A percentile compares a stretch with the other conserved stretches of the same genome.
Conservation (phyloP, 2,797 vertebrate species). For the Natrix natrix region DNA sequence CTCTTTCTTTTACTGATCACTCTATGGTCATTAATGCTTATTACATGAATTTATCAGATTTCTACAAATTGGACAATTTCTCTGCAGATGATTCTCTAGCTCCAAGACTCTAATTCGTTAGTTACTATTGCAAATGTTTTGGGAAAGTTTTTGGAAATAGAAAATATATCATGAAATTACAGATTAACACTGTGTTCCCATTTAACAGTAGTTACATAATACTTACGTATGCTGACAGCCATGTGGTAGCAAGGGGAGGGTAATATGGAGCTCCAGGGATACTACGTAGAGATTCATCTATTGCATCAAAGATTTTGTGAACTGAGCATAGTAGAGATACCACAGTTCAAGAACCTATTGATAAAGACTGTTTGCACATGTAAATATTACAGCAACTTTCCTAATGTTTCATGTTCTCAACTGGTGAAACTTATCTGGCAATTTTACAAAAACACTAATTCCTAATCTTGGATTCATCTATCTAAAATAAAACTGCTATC, state of each 20-base stretch:
- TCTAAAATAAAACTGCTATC: slow-evolving; percentile 46
- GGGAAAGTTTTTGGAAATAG: slow-evolving; percentile 50
- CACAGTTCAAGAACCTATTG: slow-evolving; percentile 58
- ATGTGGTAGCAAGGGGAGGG: background rate
- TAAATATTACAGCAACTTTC: slow-evolving; percentile 43
- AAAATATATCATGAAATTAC: slow-evolving; percentile 17
- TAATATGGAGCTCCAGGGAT: slow-evolving; percentile 1
- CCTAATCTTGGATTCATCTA: slow-evolving; percentile 52
- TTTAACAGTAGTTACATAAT: slow-evolving; percentile 8
- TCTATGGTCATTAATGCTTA: background rate
- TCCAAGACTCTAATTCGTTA: slow-evolving; percentile 13
- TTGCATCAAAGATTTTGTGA: slow-evolving; percentile 16
- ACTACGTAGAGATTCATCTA: slow-evolving; percentile 2
- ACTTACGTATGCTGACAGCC: background rate
- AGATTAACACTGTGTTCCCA: slow-evolving; percentile 20
- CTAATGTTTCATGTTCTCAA: slow-evolving; percentile 43
- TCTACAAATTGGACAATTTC: slow-evolving; percentile 25
- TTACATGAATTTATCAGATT: slow-evolving; percentile 23
- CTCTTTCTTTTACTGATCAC: background rate
- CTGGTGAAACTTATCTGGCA: slow-evolving; percentile 63
- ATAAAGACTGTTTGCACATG: slow-evolving; percentile 43
- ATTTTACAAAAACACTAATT: slow-evolving; percentile 63
- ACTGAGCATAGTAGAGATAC: slow-evolving; percentile 37
- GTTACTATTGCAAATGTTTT: slow-evolving; percentile 34
- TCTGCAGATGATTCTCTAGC: background rate